Evolutionary conservation across 2,113 vertebrate species (phyloP).

Genomic region (Sterna hirundo): DNA sequence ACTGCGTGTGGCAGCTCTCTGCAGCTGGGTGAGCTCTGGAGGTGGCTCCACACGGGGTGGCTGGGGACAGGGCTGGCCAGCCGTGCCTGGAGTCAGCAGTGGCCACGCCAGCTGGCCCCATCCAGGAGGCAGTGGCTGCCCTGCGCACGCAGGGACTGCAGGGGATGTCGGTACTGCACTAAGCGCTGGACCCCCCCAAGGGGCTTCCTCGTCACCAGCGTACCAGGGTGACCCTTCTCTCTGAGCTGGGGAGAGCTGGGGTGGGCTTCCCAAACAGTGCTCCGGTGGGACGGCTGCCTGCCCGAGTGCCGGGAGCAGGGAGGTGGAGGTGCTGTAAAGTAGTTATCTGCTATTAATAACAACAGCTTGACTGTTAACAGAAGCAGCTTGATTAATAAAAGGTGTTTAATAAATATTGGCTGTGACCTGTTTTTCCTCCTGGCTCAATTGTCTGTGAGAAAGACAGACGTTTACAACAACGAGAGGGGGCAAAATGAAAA

Average conservation of each 20-base stretch:
- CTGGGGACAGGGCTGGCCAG: not conserved
- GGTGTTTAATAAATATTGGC: not conserved
- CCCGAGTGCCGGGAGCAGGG: not conserved
- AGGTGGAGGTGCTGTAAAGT: not conserved
- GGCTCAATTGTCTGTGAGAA: not conserved
- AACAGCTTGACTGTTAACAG: not conserved
- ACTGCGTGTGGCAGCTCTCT: not conserved
- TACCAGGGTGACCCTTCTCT: not conserved
- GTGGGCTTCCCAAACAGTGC: not conserved
- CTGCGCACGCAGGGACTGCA: fast-evolving
- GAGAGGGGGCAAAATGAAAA: not conserved
- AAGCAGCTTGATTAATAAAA: not conserved
- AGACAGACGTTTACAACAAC: not conserved
- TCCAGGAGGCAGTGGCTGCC: not conserved
- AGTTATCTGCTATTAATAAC: not conserved
- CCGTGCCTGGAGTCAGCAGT: not conserved
- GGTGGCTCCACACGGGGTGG: not conserved
- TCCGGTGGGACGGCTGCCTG: fast-evolving
- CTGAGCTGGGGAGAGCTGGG: too few species aligned
- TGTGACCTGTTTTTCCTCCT: not conserved
- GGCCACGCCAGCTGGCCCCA: not conserved
- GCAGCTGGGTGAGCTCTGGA: not conserved
- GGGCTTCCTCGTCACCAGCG: not conserved
- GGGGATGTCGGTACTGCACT: too few species aligned
- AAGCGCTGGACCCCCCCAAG: fast-evolving